These are phyloP conservation scores for Heliocidaris tuberculata DNA, from an alignment of 35 echinoderm and acorn worm species.

Conservation along the genomic window DNA sequence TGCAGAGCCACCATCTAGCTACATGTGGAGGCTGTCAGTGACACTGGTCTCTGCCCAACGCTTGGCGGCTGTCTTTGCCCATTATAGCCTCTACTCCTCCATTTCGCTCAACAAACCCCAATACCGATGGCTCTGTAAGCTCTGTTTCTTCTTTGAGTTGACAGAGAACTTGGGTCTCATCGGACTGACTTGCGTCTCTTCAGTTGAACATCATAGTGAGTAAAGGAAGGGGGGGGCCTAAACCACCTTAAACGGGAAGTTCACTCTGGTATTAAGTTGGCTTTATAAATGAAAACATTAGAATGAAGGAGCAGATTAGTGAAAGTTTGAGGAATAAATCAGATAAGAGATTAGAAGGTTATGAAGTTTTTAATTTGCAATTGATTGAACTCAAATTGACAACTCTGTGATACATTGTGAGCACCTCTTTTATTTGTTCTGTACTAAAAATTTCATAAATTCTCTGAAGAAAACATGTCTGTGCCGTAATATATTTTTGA, in stretches of 20 bases:
- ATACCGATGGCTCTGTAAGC: slow-evolving; percentile 47
- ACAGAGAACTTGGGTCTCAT: slow-evolving; percentile 61
- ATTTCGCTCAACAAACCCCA: background rate
- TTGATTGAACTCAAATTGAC: no score
- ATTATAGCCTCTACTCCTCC: background rate
- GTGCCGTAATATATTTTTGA: no score
- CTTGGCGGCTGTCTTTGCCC: background rate
- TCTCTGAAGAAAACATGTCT: no score
- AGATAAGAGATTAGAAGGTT: background rate
- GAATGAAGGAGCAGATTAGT: background rate
- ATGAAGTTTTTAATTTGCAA: no score
- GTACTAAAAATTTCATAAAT: no score
- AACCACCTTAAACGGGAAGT: no score
- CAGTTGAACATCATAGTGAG: slow-evolving; percentile 60
- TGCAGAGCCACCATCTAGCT: slow-evolving; percentile 60
- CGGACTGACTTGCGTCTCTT: slow-evolving; percentile 62
- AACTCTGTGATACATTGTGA: no score
- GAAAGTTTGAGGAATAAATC: background rate
- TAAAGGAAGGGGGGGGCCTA: background rate
- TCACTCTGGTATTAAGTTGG: background rate
- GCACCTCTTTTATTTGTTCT: no score
- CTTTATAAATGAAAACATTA: background rate
- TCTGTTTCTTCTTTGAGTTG: slow-evolving; percentile 38
- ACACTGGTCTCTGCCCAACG: slow-evolving; percentile 50
- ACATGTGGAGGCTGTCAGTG: slow-evolving; percentile 64